Percentiles rank a stretch among this genome's conserved stretches.
These are phyloP conservation scores for Idaea dimidiata DNA, from an alignment of 2,888 invertebrate species.

Conservation along the genomic window DNA sequence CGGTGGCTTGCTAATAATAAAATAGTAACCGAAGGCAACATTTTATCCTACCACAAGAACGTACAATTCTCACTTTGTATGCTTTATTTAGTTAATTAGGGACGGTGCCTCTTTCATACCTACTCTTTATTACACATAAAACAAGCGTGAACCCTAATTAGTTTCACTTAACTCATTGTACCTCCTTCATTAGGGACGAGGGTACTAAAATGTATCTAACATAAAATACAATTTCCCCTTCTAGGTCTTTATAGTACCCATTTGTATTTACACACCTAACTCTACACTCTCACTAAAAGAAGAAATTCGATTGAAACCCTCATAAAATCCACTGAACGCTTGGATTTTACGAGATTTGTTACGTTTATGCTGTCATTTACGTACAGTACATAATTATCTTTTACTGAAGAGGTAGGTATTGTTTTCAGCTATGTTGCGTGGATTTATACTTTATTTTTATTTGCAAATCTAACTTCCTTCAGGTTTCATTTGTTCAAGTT, in stretches of 20 bases:
- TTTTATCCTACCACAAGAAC: too few relatives aligned
- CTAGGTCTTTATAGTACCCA: not conserved
- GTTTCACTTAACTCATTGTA: not conserved
- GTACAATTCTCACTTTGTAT: too few relatives aligned
- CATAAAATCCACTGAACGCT: slow-evolving; percentile 31
- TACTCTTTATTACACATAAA: too few relatives aligned
- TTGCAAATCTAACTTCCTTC: not conserved
- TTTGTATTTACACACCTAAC: not conserved
- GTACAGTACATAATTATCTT: slow-evolving; percentile 25
- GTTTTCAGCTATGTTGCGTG: not conserved
- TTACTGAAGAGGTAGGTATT: not conserved
- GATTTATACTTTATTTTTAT: not conserved
- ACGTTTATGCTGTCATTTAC: slow-evolving; percentile 38
- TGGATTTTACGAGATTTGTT: slow-evolving; percentile 46
- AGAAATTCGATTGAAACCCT: slow-evolving; percentile 28
- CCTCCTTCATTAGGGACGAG: not conserved
- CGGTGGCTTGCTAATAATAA: not conserved
- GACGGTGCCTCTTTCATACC: too few relatives aligned
- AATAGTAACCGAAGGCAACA: too few relatives aligned
- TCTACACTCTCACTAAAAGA: slow-evolving; percentile 15
- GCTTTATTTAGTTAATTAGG: too few relatives aligned
- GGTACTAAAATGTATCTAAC: not conserved
- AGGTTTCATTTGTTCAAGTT: not conserved
- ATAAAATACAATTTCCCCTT: not conserved
- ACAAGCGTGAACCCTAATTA: not conserved